A percentile compares a stretch with the other conserved stretches of the same genome.
Conservation (phyloP, 2,113 vertebrate species). For the Hippolais icterina region DNA sequence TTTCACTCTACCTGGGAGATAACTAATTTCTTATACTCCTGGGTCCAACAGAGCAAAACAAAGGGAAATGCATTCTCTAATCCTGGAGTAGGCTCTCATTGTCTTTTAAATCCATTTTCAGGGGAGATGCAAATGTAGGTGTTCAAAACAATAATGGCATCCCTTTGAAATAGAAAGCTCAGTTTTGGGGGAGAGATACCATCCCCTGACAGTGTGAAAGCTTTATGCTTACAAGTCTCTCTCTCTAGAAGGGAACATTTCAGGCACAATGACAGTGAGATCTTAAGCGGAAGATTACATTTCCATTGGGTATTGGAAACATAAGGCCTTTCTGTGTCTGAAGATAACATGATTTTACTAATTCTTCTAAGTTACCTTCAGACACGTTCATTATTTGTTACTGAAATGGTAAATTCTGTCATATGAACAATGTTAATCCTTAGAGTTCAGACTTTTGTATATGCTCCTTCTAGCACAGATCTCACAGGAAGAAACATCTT, state of each 20-base stretch:
- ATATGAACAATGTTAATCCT: not conserved
- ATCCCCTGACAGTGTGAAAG: not conserved
- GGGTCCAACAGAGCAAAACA: not conserved
- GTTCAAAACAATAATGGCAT: not conserved
- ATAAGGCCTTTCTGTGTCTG: not conserved
- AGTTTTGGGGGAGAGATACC: not conserved
- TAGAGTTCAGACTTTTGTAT: not conserved
- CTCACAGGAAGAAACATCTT: not conserved
- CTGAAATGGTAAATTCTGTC: not conserved
- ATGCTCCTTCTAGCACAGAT: not conserved
- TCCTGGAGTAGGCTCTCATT: not conserved
- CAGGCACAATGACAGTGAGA: not conserved
- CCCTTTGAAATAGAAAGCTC: not conserved
- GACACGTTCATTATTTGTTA: not conserved
- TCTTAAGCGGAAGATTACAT: not conserved
- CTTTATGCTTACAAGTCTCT: not conserved
- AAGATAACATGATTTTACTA: not conserved
- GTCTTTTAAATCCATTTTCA: not conserved
- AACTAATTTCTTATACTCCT: not conserved
- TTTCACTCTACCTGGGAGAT: not conserved
- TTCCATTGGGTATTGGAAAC: not conserved
- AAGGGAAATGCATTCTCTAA: not conserved
- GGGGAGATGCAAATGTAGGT: not conserved
- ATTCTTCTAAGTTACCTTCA: not conserved
- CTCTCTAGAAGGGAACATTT: not conserved